A percentile compares a stretch with the other conserved stretches of the same genome.
Evolutionary conservation across 1,140 invertebrate species (phyloP).

Genomic region (Pentalonia nigronervosa): DNA sequence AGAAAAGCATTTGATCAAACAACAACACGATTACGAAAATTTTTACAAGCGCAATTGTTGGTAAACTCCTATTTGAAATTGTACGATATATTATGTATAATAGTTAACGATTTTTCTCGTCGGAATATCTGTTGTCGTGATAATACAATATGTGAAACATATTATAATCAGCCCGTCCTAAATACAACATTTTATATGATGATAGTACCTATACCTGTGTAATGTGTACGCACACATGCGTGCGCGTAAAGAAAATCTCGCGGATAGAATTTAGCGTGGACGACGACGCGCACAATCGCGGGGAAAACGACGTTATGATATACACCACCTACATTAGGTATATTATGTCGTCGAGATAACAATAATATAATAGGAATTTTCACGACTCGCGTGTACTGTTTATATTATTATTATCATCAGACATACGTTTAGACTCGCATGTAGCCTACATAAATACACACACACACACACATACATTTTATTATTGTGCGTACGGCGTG

Average conservation of each 20-base stretch:
- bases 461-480: not conserved
- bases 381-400: not conserved
- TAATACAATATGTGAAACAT: not conserved
- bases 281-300: not conserved
- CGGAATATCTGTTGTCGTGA: not conserved
- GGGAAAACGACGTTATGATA: not conserved
- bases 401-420: not conserved
- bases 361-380: constrained; percentile 25
- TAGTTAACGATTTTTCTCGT: not conserved
- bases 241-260: not conserved
- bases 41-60: no score
- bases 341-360: not conserved
- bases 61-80: no score
- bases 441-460: not conserved
- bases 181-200: not conserved
- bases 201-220: no score
- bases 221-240: not conserved
- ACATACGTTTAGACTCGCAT: not conserved
- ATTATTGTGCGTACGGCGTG: not conserved
- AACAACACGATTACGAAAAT: no score
- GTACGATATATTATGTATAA: not conserved
- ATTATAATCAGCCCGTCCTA: not conserved
- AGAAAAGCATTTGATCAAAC: no score
- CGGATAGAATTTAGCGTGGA: not conserved
- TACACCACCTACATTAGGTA: no score